Conservation (phyloP, 2,113 vertebrate species). For the Leptobrachium ailaonicum region DNA sequence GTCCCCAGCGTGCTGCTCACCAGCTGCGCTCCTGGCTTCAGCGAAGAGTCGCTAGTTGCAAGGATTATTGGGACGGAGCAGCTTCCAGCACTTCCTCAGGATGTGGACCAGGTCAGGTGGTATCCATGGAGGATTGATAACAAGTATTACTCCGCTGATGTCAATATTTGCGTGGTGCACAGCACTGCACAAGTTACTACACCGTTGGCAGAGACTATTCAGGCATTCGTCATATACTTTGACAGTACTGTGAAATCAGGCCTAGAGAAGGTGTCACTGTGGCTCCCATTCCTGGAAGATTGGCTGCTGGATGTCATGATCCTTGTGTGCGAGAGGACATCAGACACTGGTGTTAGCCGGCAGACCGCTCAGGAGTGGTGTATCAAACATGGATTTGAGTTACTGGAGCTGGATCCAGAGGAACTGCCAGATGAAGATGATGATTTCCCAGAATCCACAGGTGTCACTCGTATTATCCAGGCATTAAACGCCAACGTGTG, state of each 20-base stretch:
- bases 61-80: slow-evolving; percentile 80
- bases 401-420: slow-evolving; percentile 90
- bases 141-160: slow-evolving; percentile 92
- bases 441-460: slow-evolving; percentile 96
- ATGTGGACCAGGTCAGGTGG: slow-evolving; percentile 72
- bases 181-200: slow-evolving; percentile 74
- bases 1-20: slow-evolving; percentile 80
- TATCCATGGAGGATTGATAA: slow-evolving; percentile 98
- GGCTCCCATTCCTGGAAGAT: slow-evolving; percentile 87
- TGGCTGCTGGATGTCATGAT: slow-evolving; percentile 93
- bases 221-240: slow-evolving; percentile 92
- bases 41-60: slow-evolving; percentile 81
- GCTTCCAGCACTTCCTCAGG: slow-evolving; percentile 67
- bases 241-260: slow-evolving; percentile 86
- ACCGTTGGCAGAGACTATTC: slow-evolving; percentile 85
- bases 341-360: slow-evolving; percentile 81
- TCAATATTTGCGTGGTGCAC: slow-evolving; percentile 86
- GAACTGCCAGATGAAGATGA: slow-evolving; percentile 96
- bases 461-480: slow-evolving; percentile 90
- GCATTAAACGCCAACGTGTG: slow-evolving; percentile 95
- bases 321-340: slow-evolving; percentile 88
- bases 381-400: slow-evolving; percentile 89
- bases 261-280: slow-evolving; percentile 77
- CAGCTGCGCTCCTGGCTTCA: slow-evolving; percentile 78
- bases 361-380: slow-evolving; percentile 96